Evolutionary conservation across 2,888 invertebrate species (phyloP).

Genomic region (Hypomecis atomaria): DNA sequence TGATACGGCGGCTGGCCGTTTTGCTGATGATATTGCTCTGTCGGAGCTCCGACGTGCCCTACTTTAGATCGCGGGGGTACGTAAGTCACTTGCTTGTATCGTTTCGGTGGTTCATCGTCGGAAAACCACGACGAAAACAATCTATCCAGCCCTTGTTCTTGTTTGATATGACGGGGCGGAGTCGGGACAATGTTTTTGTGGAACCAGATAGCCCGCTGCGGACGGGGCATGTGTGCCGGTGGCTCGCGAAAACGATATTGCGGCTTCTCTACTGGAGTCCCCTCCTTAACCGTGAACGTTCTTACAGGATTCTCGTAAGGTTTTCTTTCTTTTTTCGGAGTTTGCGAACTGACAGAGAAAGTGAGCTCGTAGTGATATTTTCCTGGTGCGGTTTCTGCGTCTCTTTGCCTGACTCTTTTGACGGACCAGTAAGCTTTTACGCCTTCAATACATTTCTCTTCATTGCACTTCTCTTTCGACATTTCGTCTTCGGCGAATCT

Average conservation of each 20-base stretch:
- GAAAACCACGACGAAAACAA: constrained; percentile 74
- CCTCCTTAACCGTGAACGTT: constrained; percentile 87
- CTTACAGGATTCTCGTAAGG: constrained; percentile 83
- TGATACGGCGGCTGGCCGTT: constrained; percentile 58
- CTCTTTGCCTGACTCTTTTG: constrained; percentile 87
- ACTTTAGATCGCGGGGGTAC: constrained; percentile 60
- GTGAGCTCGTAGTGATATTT: constrained; percentile 87
- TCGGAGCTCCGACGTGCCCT: constrained; percentile 53
- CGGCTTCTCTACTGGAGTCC: constrained; percentile 57
- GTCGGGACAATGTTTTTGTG: constrained; percentile 70
- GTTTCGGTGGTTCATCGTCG: constrained; percentile 59
- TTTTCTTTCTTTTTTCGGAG: constrained; percentile 73
- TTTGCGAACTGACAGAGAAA: constrained; percentile 85
- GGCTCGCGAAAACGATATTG: constrained; percentile 46
- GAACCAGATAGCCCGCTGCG: constrained; percentile 71
- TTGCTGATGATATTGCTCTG: constrained; percentile 62
- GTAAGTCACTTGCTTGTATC: constrained; percentile 55
- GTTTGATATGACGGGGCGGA: constrained; percentile 52
- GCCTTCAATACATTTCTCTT: constrained; percentile 79
- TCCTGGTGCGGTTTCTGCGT: constrained; percentile 71
- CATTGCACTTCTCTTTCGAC: constrained; percentile 62
- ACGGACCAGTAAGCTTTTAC: constrained; percentile 88
- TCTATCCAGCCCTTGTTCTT: constrained; percentile 66
- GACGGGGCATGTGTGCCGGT: constrained; percentile 49
- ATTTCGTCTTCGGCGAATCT: constrained; percentile 82